Evolutionary conservation across 2,113 vertebrate genomes (phyloP).

Genomic region (Actenoides hombroni): DNA sequence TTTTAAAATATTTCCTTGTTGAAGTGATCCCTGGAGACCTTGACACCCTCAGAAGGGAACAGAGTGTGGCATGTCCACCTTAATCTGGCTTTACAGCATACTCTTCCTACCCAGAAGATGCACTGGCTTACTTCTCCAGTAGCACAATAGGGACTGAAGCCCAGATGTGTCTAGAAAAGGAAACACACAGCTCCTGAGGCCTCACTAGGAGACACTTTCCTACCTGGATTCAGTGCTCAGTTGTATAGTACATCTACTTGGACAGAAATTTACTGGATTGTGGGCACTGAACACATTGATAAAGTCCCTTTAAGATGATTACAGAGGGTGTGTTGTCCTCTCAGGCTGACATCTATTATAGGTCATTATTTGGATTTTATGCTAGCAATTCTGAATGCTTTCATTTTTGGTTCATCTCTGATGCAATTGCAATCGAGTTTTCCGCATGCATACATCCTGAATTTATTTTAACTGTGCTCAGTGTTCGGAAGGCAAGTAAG

Average conservation of each 20-base stretch:
- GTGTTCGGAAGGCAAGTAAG: conserved; percentile 35
- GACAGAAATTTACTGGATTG: neutral
- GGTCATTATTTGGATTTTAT: conserved; percentile 25
- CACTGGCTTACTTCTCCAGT: neutral
- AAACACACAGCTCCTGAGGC: neutral
- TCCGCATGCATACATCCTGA: neutral
- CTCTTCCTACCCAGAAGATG: neutral
- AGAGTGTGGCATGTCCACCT: neutral
- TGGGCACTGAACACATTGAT: neutral
- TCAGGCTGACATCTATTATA: neutral
- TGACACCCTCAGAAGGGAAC: neutral
- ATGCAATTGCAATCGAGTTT: neutral
- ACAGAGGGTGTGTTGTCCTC: neutral
- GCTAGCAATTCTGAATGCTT: neutral
- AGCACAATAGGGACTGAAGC: neutral
- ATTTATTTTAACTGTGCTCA: conserved; percentile 44
- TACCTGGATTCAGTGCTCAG: neutral
- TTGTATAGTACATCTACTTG: neutral
- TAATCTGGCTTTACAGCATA: neutral
- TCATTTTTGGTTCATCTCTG: neutral
- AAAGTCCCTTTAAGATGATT: neutral
- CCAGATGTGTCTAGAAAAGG: neutral
- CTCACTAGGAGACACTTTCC: neutral
- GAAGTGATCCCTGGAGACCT: neutral
- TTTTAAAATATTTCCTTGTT: neutral